Evolutionary conservation across 2,113 vertebrate species (phyloP).

Genomic region (Alosa alosa): DNA sequence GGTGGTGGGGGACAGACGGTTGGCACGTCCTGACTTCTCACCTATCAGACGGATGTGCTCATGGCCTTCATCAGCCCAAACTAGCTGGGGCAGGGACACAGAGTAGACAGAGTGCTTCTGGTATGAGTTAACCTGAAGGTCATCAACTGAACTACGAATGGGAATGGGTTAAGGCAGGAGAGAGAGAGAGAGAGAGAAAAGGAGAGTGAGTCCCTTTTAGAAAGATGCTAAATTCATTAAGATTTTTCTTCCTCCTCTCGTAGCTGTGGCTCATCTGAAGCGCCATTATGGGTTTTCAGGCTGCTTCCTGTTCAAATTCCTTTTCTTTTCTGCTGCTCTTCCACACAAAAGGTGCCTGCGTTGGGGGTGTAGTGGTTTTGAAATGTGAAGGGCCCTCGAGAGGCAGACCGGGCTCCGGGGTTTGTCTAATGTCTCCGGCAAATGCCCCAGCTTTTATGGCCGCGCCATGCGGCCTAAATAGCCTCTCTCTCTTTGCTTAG

Average conservation of each 20-base stretch:
- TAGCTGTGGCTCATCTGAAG: slow-evolving; percentile 74
- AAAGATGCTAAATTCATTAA: slow-evolving; percentile 79
- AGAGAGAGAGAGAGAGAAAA: slow-evolving; percentile 33
- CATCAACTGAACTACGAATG: not conserved
- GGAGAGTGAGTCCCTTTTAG: slow-evolving; percentile 71
- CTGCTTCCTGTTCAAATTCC: slow-evolving; percentile 82
- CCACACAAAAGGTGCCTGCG: slow-evolving; percentile 78
- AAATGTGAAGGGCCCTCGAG: slow-evolving; percentile 68
- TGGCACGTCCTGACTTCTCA: slow-evolving; percentile 13
- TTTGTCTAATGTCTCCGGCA: slow-evolving; percentile 78
- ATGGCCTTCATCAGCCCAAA: slow-evolving; percentile 15
- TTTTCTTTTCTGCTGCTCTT: slow-evolving; percentile 71
- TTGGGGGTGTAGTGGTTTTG: slow-evolving; percentile 70
- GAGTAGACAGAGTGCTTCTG: not conserved
- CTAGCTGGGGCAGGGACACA: not conserved
- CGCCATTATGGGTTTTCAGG: slow-evolving; percentile 82
- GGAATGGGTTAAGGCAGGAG: not conserved
- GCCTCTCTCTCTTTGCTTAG: slow-evolving; percentile 77
- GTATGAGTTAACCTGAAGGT: not conserved
- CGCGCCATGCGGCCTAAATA: slow-evolving; percentile 79
- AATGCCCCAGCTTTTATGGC: slow-evolving; percentile 74
- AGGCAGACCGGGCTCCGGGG: slow-evolving; percentile 71
- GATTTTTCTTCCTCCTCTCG: slow-evolving; percentile 65
- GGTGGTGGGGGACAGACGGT: not conserved
- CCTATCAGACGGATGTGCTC: not conserved